A percentile compares a stretch with the other conserved stretches of the same genome.
Conservation (phyloP, 2,113 vertebrate genomes). For the Phalacrocorax pelagicus region DNA sequence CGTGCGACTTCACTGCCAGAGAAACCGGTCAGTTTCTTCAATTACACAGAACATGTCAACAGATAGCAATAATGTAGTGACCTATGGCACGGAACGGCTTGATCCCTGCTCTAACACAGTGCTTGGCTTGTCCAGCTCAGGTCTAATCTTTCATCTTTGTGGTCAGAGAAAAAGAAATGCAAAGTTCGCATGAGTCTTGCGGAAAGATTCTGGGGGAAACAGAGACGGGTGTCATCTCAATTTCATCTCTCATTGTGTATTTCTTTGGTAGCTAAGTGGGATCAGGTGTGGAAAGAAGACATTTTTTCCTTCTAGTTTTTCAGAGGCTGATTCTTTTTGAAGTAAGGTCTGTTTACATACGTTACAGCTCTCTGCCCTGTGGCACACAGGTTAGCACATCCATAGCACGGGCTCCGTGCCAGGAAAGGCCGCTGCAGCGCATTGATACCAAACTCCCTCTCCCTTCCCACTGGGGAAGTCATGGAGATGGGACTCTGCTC, state of each 20-base stretch:
- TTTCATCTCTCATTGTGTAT: rapidly evolving
- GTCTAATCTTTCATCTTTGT: neutral
- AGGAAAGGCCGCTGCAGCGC: neutral
- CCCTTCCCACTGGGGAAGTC: neutral
- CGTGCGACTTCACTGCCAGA: neutral
- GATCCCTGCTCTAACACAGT: neutral
- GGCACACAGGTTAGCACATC: neutral
- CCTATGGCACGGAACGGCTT: neutral
- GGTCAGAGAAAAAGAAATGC: neutral
- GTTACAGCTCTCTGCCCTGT: neutral
- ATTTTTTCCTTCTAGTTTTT: neutral
- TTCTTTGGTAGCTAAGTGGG: neutral
- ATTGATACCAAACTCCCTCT: neutral
- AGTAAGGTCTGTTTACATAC: neutral
- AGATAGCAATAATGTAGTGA: neutral
- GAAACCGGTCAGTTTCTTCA: neutral
- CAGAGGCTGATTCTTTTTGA: neutral
- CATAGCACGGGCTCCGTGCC: neutral
- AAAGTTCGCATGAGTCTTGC: neutral
- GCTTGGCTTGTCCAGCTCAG: neutral
- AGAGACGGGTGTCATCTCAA: neutral
- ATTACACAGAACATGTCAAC: neutral
- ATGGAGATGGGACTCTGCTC: neutral
- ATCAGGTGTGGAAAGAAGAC: neutral
- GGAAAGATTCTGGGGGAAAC: neutral